These are phyloP conservation scores for Scomberomorus guttatus DNA, from an alignment of 2,797 vertebrate genomes.

Conservation along the genomic window DNA sequence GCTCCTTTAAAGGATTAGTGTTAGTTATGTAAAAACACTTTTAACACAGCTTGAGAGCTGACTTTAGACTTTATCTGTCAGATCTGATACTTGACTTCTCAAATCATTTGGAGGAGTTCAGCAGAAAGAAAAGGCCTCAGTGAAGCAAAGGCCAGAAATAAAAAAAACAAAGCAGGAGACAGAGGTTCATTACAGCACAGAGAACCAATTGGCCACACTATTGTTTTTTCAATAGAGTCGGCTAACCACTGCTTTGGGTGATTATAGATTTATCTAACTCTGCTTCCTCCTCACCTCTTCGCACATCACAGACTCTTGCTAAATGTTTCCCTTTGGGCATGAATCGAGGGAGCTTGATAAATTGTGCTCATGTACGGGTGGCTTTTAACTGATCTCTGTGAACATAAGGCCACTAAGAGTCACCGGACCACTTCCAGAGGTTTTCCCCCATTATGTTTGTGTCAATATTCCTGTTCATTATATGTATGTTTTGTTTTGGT, in stretches of 20 bases:
- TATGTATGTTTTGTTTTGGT: conserved; percentile 10
- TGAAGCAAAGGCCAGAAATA: conserved; percentile 27
- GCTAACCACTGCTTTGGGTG: conserved; percentile 62
- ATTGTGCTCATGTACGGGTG: conserved; percentile 29
- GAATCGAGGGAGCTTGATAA: conserved; percentile 51
- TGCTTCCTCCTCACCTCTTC: conserved; percentile 67
- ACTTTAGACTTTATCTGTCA: not conserved
- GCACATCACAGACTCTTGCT: conserved; percentile 67
- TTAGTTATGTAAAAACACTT: no score
- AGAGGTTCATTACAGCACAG: conserved; percentile 55
- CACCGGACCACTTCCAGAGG: conserved; percentile 28
- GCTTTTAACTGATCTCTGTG: conserved; percentile 50
- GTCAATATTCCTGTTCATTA: conserved; percentile 55
- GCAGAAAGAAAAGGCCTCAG: not conserved
- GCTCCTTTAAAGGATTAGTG: no score
- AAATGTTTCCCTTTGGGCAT: conserved; percentile 68
- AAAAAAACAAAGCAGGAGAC: conserved; percentile 56
- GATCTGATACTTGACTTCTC: not conserved
- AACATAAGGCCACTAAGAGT: conserved; percentile 31
- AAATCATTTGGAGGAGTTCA: not conserved
- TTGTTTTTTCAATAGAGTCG: conserved; percentile 63
- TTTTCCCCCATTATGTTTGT: conserved; percentile 39
- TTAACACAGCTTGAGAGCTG: not conserved
- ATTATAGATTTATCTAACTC: conserved; percentile 75
- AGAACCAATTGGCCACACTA: conserved; percentile 55